Base-by-base conservation (phyloP, 23 tunicate genomes). In the Corella eumyota region DNA sequence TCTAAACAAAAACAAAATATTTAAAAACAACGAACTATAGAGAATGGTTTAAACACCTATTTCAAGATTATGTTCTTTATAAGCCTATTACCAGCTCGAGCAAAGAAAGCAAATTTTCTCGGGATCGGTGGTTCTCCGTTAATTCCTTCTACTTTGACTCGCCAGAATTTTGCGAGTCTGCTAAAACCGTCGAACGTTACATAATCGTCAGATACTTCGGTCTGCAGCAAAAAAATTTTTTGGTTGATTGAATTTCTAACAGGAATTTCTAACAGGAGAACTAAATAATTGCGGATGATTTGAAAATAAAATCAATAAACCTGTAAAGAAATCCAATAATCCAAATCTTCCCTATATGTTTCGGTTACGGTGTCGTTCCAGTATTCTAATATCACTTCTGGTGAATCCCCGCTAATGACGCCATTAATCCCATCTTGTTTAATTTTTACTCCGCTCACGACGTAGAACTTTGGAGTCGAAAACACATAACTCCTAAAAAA, bases 291-390 rank as follows among this genome's bases (percentile, higher is more conserved):
- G n/a, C n/a, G n/a, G n/a, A n/a, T n/a, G n/a, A n/a, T n/a, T n/a
- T n/a, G n/a, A n/a, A n/a, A n/a, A n/a, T n/a, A n/a, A n/a, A n/a
- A n/a, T n/a, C n/a, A n/a, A n/a, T n/a, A n/a, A 11, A 69, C 57
- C 63, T 25, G 46, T 2, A 38, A n/a, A n/a, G n/a, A n/a, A n/a
- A n/a, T n/a, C n/a, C n/a, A n/a, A n/a, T n/a, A n/a, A n/a, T n/a
- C n/a, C n/a, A n/a, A n/a, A n/a, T n/a, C n/a, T n/a, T n/a, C n/a
- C n/a, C n/a, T n/a, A n/a, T n/a, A n/a, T n/a, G n/a, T n/a, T n/a
- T 69, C 65, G 30, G 30, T 33, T 2, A 36, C 56, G 2, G 37
- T 35, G 64, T 69, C 74, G 32, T 69, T 56, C 74, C 74, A 69
- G 50, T 69, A 62, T 22, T 32, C 24, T 33, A 69, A 23, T 56